A percentile compares a stretch with the other conserved stretches of the same genome.
Evolutionary conservation across 2,797 vertebrate genomes (phyloP).

Genomic region (Pseudochromis fuscus): DNA sequence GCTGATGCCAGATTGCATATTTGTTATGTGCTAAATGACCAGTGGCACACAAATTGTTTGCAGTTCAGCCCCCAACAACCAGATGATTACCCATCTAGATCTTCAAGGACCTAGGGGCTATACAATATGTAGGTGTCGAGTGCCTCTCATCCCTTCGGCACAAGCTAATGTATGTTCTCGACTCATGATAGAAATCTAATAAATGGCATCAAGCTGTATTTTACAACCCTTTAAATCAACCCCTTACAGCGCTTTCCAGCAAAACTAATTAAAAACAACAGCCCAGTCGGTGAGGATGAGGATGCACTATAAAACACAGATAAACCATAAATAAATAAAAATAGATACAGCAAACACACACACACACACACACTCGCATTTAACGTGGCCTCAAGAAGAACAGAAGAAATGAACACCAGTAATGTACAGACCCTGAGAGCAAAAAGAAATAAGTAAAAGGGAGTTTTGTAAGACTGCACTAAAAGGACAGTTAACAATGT

Average conservation of each 20-base stretch:
- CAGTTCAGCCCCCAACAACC: not conserved
- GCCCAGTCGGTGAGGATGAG: not conserved
- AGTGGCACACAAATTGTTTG: not conserved
- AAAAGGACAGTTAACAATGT: not conserved
- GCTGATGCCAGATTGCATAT: not conserved
- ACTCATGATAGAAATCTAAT: not conserved
- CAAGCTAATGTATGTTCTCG: not conserved
- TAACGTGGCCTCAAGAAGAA: constrained; percentile 14
- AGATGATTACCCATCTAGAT: not conserved
- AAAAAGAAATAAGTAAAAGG: not conserved
- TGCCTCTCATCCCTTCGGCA: not conserved
- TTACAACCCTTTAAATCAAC: not conserved
- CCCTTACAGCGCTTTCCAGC: not conserved
- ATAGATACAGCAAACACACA: not conserved
- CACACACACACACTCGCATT: constrained; percentile 1
- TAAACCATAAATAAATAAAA: not conserved
- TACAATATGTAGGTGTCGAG: not conserved
- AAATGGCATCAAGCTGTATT: constrained; percentile 1
- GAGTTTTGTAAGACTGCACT: constrained; percentile 3
- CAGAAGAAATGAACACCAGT: constrained; percentile 7
- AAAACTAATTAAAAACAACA: constrained; percentile 7
- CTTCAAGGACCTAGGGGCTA: not conserved
- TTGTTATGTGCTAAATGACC: constrained; percentile 1
- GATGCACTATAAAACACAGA: not conserved
- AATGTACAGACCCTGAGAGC: not conserved